Base-by-base conservation (phyloP, 2,797 vertebrate species). In the Tragelaphus eurycerus region DNA sequence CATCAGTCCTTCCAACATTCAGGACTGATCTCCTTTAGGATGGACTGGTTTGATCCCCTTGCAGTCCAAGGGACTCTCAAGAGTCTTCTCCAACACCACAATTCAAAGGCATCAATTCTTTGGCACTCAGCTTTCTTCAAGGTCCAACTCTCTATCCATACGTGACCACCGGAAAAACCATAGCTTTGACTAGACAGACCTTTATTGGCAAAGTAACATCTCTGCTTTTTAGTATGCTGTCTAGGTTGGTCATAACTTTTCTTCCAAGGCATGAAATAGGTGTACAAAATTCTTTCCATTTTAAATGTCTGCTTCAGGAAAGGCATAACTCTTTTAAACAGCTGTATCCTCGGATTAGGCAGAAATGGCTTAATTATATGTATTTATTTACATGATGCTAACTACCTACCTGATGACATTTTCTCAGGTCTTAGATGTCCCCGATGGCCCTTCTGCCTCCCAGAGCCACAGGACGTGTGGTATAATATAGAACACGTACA, bases 401-500 rank as follows among this genome's bases (percentile, higher is more conserved):
- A 81, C 57, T 4, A 29, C n/a, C 25, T 10, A 19, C 4, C 0
- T 14, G 21, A 19, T 8, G 8, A 25, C 7, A 7, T 38, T n/a
- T 62, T 23, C 67, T 67, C 17, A 6, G 1, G 31, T 10, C 14
- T n/a, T 34, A 34, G 4, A 19, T 34, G 50, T 31, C 34, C 54
- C 0, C 4, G 3, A 48, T 3, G 52, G 29, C 10, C 21, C 34
- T 52, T 12, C 62, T 23, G 5, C 25, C 17, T 21, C 74, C 43
- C 27, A 9, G 59, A 4, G 21, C 64, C 90, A 46, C 16, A 31
- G 48, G 34, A n/a, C 16, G 3, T 7, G 10, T 0, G 21, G 21
- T 38, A n/a, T 29, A 50, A 79, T 11, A 52, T 19, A 21, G 31
- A 54, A 23, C 7, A 15, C 0, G 4, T 1, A 4, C 0, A 3